Evolutionary conservation across 2,797 vertebrate species (phyloP).

Genomic region (Enteromius thamalakanensis): DNA sequence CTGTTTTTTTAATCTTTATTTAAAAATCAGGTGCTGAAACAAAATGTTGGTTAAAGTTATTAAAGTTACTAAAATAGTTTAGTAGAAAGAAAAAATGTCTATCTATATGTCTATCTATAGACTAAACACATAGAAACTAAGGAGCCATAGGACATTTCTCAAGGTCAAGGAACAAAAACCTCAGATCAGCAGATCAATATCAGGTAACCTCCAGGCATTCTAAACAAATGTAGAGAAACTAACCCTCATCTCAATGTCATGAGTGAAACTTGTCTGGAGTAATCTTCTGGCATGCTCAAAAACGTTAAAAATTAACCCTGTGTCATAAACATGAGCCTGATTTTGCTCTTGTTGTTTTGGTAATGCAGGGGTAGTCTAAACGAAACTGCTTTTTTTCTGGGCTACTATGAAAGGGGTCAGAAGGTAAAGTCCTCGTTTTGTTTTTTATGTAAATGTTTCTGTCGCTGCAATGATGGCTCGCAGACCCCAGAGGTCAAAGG

Average conservation of each 20-base stretch:
- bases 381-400: constrained; percentile 15
- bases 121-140: constrained; percentile 32
- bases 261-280: constrained; percentile 4
- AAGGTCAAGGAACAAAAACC: constrained; percentile 29
- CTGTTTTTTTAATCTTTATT: background rate
- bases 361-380: constrained; percentile 47
- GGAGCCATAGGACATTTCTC: background rate
- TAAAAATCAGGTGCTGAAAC: background rate
- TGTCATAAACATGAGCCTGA: constrained; percentile 29
- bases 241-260: constrained; percentile 27
- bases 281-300: constrained; percentile 27
- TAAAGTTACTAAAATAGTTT: background rate
- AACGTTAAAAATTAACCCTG: constrained; percentile 45
- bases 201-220: constrained; percentile 34
- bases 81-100: background rate
- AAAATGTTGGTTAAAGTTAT: background rate
- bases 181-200: constrained; percentile 37
- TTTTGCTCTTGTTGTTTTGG: constrained; percentile 48
- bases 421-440: constrained; percentile 61
- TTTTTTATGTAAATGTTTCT: constrained; percentile 56
- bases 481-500: constrained; percentile 62
- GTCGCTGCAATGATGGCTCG: constrained; percentile 49
- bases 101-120: background rate
- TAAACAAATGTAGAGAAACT: constrained; percentile 21
- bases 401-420: constrained; percentile 60